Conservation (phyloP, 1,140 invertebrate genomes). For the Plutomurus gul region DNA sequence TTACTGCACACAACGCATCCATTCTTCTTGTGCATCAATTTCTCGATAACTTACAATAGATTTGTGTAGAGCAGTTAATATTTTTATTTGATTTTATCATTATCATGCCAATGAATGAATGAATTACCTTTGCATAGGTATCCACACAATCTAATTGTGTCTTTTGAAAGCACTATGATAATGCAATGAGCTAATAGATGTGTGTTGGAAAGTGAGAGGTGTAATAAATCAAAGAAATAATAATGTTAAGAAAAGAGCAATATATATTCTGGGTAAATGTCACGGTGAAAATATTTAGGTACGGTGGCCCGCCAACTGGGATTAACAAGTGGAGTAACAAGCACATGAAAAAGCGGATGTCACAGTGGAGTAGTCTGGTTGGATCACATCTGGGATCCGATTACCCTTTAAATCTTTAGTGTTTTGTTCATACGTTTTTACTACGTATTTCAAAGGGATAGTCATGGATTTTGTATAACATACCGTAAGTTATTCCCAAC, state of each 20-base stretch:
- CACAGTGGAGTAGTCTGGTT: not conserved
- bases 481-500: no score
- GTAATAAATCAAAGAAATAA: not conserved
- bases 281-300: not conserved
- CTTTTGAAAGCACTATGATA: no score
- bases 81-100: no score
- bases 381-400: not conserved
- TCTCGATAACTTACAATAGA: no score
- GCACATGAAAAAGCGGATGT: not conserved
- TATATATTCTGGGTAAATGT: not conserved
- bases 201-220: not conserved
- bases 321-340: not conserved
- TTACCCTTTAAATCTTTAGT: not conserved
- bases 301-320: not conserved
- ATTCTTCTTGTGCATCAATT: no score
- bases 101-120: no score
- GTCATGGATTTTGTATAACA: no score
- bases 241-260: not conserved
- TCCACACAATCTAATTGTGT: no score
- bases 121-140: no score
- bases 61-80: no score
- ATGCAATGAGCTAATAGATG: no score
- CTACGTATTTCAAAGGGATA: not conserved
- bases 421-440: constrained; percentile 1
- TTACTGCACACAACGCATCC: no score